These are phyloP conservation scores for Psilanteris sp. DNA, from an alignment of 1,140 invertebrate genomes.

Conservation along the genomic window DNA sequence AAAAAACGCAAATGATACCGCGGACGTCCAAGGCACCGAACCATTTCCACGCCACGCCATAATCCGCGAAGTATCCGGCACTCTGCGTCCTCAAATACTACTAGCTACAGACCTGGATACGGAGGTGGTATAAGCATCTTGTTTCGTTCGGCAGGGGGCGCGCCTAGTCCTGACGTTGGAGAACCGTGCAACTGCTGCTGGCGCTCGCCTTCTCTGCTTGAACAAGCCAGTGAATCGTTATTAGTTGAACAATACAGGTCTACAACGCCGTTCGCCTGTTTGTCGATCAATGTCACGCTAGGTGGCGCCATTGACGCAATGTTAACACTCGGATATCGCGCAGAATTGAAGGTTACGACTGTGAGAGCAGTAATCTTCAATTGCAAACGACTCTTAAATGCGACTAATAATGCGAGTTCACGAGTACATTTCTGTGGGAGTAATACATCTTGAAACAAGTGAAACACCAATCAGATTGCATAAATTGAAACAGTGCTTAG, in stretches of 20 bases:
- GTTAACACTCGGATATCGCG: not conserved
- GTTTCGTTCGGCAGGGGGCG: conserved; percentile 74
- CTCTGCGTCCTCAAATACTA: conserved; percentile 74
- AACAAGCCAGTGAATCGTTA: conserved; percentile 74
- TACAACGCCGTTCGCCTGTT: conserved; percentile 8
- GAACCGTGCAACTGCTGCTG: conserved; percentile 74
- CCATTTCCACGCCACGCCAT: conserved; percentile 38
- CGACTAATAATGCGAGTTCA: too few relatives aligned
- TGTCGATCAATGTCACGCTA: too few relatives aligned
- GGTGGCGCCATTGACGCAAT: too few relatives aligned
- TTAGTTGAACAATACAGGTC: conserved; percentile 35
- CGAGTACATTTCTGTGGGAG: too few relatives aligned
- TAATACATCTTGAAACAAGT: too few relatives aligned
- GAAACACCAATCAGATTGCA: too few relatives aligned
- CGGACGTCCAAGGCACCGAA: too few relatives aligned
- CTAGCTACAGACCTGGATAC: conserved; percentile 80
- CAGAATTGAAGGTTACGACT: too few relatives aligned
- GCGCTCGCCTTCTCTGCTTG: conserved; percentile 79
- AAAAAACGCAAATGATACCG: too few relatives aligned
- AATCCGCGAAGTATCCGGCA: conserved; percentile 72
- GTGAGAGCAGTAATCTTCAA: too few relatives aligned
- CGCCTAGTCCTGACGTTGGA: conserved; percentile 68
- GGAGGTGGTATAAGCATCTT: conserved; percentile 79
- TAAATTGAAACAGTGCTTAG: not conserved
- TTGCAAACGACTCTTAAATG: too few relatives aligned